phyloP scores from a whole-genome alignment of 2,797 vertebrate genomes.

The Rhinophrynus dorsalis region DNA sequence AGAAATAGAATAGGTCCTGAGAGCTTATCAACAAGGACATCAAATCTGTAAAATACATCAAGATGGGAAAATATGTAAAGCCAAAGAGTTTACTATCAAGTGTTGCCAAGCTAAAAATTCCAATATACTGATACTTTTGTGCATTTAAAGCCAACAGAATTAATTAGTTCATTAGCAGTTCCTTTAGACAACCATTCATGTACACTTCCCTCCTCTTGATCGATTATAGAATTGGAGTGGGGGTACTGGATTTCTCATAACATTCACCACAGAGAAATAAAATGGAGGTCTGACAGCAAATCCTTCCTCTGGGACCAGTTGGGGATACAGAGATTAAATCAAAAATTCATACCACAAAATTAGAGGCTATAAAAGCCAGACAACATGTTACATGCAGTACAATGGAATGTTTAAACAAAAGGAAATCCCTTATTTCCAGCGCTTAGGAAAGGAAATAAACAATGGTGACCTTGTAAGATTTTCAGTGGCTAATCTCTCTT shows the following conservation, averaged over 20 bases:
- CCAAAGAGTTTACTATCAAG: no score
- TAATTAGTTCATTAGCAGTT: neutral
- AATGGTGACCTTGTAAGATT: constrained; percentile 13
- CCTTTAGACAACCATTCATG: no score
- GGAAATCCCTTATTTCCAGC: constrained; percentile 35
- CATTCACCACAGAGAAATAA: neutral
- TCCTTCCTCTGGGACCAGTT: constrained; percentile 5
- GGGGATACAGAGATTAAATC: constrained; percentile 23
- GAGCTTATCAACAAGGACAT: no score
- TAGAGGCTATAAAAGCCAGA: constrained; percentile 10
- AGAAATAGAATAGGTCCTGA: no score
- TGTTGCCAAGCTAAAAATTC: neutral
- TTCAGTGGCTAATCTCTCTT: constrained; percentile 25
- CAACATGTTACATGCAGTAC: neutral
- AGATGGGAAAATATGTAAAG: no score
- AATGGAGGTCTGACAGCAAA: neutral
- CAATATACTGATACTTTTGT: neutral
- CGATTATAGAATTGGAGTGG: no score
- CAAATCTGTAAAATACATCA: no score
- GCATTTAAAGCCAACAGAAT: neutral
- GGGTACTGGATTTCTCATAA: neutral
- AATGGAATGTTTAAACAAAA: constrained; percentile 41
- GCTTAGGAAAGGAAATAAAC: constrained; percentile 12
- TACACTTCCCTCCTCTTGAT: no score
- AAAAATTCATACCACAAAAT: constrained; percentile 13